phyloP scores from a whole-genome alignment of 2,797 vertebrate genomes.

The Amniataba percoides region DNA sequence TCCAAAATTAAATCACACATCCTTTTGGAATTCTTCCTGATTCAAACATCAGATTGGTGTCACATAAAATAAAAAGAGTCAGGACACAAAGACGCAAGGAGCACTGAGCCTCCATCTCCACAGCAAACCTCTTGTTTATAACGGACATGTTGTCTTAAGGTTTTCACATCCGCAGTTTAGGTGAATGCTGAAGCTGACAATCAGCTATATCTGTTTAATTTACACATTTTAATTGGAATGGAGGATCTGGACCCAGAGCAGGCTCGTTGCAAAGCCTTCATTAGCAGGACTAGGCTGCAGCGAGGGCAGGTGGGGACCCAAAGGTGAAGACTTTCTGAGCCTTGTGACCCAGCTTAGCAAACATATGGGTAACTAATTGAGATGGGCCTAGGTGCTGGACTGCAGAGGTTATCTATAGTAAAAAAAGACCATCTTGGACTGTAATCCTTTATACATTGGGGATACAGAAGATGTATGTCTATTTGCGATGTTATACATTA shows the following conservation, averaged over 20 bases:
- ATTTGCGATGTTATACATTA: conserved; percentile 50
- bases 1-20: conserved; percentile 12
- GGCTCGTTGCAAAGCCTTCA: conserved; percentile 78
- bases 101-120: not conserved
- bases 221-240: conserved; percentile 86
- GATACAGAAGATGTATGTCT: conserved; percentile 32
- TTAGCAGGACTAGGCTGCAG: conserved; percentile 74
- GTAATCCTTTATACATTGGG: conserved; percentile 40
- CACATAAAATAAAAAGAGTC: conserved; percentile 3
- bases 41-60: conserved; percentile 17
- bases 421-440: conserved; percentile 41
- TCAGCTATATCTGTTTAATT: conserved; percentile 78
- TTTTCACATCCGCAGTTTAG: conserved; percentile 25
- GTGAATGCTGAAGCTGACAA: conserved; percentile 65
- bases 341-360: conserved; percentile 70
- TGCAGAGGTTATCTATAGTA: conserved; percentile 42
- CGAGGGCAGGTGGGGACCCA: conserved; percentile 64
- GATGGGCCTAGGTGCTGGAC: conserved; percentile 69
- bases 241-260: conserved; percentile 69
- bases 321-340: conserved; percentile 71
- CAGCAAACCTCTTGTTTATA: not conserved
- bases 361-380: conserved; percentile 84
- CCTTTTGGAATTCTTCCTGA: not conserved
- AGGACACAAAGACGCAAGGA: not conserved
- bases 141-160: conserved; percentile 12